phyloP scores from a whole-genome alignment of 2,888 invertebrate genomes.

The Neoaliturus tenellus region DNA sequence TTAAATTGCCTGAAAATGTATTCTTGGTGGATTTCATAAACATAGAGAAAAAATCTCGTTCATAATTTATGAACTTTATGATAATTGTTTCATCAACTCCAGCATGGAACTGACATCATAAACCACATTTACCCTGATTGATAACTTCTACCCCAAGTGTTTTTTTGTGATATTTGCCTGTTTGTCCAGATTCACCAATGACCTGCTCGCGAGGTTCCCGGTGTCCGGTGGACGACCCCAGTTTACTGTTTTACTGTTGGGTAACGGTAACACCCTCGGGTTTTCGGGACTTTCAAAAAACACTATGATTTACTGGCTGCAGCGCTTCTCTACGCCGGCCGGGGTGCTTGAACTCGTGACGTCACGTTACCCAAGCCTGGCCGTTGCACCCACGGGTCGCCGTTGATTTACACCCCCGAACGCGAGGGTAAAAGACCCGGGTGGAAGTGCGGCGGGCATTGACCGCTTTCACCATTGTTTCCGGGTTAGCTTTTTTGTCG shows the following conservation, averaged over 20 bases:
- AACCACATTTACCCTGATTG: too few relatives aligned
- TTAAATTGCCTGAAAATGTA: too few relatives aligned
- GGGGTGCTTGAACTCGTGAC: not conserved
- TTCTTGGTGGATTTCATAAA: too few relatives aligned
- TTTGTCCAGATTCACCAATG: too few relatives aligned
- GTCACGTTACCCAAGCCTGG: not conserved
- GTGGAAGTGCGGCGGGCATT: constrained; percentile 39
- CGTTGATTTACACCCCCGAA: constrained; percentile 29
- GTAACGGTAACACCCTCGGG: not conserved
- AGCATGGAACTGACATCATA: too few relatives aligned
- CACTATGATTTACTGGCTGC: not conserved
- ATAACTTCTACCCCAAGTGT: too few relatives aligned
- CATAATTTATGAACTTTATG: too few relatives aligned
- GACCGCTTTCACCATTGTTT: constrained; percentile 53
- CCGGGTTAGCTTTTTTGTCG: constrained; percentile 45
- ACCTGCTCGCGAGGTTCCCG: too few relatives aligned
- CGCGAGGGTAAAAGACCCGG: not conserved
- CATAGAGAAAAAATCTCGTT: too few relatives aligned
- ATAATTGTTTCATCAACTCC: too few relatives aligned
- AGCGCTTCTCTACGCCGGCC: not conserved
- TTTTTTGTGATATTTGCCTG: too few relatives aligned
- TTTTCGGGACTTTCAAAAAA: constrained; percentile 1
- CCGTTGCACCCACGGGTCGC: constrained; percentile 6
- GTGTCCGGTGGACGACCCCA: not conserved
- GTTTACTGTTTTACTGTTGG: constrained; percentile 26